Base-by-base conservation (phyloP, 35 echinoderm and acorn worm genomes). In the Hemicentrotus pulcherrimus region DNA sequence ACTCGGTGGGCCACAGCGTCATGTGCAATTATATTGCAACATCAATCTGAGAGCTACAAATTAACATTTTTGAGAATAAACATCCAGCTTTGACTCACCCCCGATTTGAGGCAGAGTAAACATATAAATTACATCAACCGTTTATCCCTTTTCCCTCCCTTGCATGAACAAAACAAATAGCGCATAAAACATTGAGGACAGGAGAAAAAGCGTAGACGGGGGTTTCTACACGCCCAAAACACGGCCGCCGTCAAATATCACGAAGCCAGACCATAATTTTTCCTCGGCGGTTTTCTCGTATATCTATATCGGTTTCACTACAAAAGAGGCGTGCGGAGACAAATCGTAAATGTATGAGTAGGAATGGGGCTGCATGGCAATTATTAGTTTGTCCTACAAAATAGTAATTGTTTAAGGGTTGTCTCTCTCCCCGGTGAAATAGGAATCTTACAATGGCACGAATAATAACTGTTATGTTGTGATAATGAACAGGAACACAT, bases 71-170 rank as follows among this genome's bases (percentile, higher is more conserved):
- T 47, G 31, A 90, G 46, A 31, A 90, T 90, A 90, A 90, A 90
- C 88, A 90, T 47, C 12, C 32, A 33, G 88, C 88, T 90, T 90
- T 90, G 88, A 90, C 32, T 90, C 88, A 90, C 32, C 88, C 88
- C 32, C 88, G 46, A 90, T 33, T 90, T 90, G 32, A 47, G 15
- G 88, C 32, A 33, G 13, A 90, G 88, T 90, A 90, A 90, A 90
- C 88, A 90, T 90, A 90, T 90, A 90, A 90, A 90, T 90, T 90
- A 90, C 88, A 90, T 90, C 88, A 90, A 47, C 88, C 88, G 88
- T 45, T 45, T 90, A 90, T 90, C 46, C 24, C 46, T 90, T 47
- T 90, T 47, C 88, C 32, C 32, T 90, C 32, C 88, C 88, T 33
- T 90, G 88, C 88, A 32, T 45, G 65, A 78, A n/a, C 32, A 90